Conservation (phyloP, 1,140 invertebrate genomes). For the Mamestra configurata region DNA sequence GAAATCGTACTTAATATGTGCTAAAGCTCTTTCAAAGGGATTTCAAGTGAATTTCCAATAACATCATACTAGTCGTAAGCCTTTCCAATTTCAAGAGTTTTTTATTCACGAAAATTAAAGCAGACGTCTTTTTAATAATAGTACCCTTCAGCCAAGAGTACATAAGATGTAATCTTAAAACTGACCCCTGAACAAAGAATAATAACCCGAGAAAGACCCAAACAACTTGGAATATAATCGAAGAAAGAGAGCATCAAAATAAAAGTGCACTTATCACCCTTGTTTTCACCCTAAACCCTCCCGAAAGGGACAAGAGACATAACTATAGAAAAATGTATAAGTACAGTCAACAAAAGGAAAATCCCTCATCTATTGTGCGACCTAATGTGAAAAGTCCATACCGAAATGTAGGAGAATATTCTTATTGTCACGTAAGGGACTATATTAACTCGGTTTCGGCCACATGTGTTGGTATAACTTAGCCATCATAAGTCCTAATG, state of each 20-base stretch:
- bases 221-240: conserved; percentile 10
- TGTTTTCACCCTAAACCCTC: conserved; percentile 25
- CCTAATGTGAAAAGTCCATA: conserved; percentile 22
- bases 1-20: too few relatives aligned
- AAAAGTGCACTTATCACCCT: conserved; percentile 35
- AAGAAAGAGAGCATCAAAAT: conserved; percentile 29
- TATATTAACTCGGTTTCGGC: background rate
- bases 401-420: conserved; percentile 20
- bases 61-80: too few relatives aligned
- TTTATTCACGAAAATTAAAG: too few relatives aligned
- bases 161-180: conserved; percentile 10
- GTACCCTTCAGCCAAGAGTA: background rate
- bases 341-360: conserved; percentile 17
- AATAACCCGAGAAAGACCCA: conserved; percentile 18
- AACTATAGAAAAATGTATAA: background rate
- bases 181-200: background rate
- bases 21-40: too few relatives aligned
- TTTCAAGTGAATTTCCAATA: too few relatives aligned
- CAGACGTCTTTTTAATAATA: too few relatives aligned
- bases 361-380: conserved; percentile 13
- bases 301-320: conserved; percentile 26
- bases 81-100: too few relatives aligned
- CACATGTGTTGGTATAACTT: background rate
- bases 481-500: background rate
- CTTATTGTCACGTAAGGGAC: conserved; percentile 15